A percentile compares a stretch with the other conserved stretches of the same genome.
Evolutionary conservation across 2,888 invertebrate genomes (phyloP).

Genomic region (Nymphalis c-album): DNA sequence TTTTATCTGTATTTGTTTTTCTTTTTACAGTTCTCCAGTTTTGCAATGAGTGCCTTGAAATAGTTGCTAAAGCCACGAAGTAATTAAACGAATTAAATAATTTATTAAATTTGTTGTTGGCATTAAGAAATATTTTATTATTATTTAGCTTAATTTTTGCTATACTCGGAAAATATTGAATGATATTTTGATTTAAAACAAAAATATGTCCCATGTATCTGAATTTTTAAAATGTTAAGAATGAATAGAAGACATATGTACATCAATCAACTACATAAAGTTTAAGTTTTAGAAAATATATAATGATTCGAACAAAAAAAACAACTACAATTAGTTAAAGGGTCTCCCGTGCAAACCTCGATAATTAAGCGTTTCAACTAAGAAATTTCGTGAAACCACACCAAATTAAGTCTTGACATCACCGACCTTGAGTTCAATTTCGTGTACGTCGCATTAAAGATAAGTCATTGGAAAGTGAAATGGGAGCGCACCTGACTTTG

Average conservation of each 20-base stretch:
- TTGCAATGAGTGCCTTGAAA: background rate
- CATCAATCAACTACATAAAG: background rate
- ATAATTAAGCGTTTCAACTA: constrained; percentile 66
- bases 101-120: too few relatives aligned
- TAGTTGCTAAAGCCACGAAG: too few relatives aligned
- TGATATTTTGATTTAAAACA: too few relatives aligned
- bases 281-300: constrained; percentile 33
- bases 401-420: constrained; percentile 45
- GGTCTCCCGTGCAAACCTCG: constrained; percentile 74
- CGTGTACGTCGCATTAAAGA: constrained; percentile 49
- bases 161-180: too few relatives aligned
- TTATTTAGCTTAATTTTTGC: too few relatives aligned
- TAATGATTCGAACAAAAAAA: constrained; percentile 63
- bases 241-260: too few relatives aligned
- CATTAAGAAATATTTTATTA: too few relatives aligned
- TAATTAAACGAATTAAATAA: too few relatives aligned
- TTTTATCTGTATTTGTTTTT: background rate
- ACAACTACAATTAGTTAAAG: constrained; percentile 71
- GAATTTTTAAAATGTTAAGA: too few relatives aligned
- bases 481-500: constrained; percentile 79
- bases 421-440: constrained; percentile 52
- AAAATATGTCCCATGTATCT: too few relatives aligned
- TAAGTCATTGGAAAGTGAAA: constrained; percentile 80
- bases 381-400: constrained; percentile 34
- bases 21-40: too few relatives aligned